These are phyloP conservation scores for Ptychadena robeensis DNA, from an alignment of 2,797 vertebrate species.

Conservation along the genomic window DNA sequence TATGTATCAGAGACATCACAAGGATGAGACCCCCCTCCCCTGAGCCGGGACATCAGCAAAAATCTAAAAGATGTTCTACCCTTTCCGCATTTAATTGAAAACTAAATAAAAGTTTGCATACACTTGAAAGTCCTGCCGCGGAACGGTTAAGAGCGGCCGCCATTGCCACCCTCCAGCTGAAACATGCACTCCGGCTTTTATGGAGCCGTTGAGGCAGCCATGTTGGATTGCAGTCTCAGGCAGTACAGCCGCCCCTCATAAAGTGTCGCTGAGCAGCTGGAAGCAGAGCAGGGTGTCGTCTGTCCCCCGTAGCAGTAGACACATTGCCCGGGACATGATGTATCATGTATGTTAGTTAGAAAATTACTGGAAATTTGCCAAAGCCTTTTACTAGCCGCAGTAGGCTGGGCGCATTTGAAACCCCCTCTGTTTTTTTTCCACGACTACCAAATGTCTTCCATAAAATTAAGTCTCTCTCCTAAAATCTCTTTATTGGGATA, in stretches of 20 bases:
- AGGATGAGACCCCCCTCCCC: no score
- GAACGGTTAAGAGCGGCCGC: background rate
- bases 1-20: no score
- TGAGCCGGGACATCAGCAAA: no score
- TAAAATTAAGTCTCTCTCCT: conserved; percentile 57
- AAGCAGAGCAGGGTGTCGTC: conserved; percentile 32
- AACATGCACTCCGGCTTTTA: conserved; percentile 5
- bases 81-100: no score
- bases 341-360: conserved; percentile 26
- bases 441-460: conserved; percentile 47
- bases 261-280: conserved; percentile 41
- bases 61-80: no score
- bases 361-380: conserved; percentile 39
- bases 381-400: conserved; percentile 8
- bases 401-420: conserved; percentile 19
- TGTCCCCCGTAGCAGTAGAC: conserved; percentile 21
- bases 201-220: background rate
- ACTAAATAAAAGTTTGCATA: no score
- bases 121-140: background rate
- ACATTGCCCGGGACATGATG: conserved; percentile 30
- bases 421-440: conserved; percentile 5
- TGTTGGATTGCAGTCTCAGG: conserved; percentile 10
- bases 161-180: background rate
- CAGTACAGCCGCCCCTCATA: conserved; percentile 14
- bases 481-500: conserved; percentile 46